Base-by-base conservation (phyloP, 2,888 invertebrate genomes). In the Bruchidius siliquastri region DNA sequence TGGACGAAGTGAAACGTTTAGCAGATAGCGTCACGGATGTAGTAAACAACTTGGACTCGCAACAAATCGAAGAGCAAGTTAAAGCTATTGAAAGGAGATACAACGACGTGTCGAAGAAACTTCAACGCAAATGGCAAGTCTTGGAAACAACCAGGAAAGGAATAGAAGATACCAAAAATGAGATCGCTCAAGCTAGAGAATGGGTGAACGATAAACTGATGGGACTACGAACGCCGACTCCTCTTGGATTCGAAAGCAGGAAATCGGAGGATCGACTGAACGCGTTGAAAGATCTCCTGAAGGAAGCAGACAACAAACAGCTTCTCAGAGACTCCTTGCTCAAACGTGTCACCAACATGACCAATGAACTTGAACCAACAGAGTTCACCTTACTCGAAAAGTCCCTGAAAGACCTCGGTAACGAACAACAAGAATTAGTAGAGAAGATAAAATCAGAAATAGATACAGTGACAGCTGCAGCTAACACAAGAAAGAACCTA, bases 31-130 rank as follows among this genome's bases (percentile, higher is more conserved):
- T 95, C 8, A 92, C 92, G 74, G 92, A 94, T 76, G 91, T 94
- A 26, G 94, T 96, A 18, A 95, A 94, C 84, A 96, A 96, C 85
- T 88, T 96, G 77, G 96, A 96, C 83, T 93, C 94, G 0, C 96
- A 96, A 83, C 96, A 96, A 87, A 92, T 96, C 0, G 96, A 96
- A 84, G 96, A 96, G 84, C 95, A 95, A 86, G 90, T 90, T 84
- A 95, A 95, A 84, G 93, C 94, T 0, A 89, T 95, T 0, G 96
- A 97, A 83, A 90, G 96, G 77, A 90, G 95, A 76, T 93, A 95
- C 82, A 93, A 92, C 77, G 96, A 97, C 82, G 91, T 96, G 0
- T 90, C 92, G 0, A 96, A 96, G 84, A 91, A 96, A 72, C 90
- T 96, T 71, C 94, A 94, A 84, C 91, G 96, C 72, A 96, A 96